Base-by-base conservation (phyloP, 2,888 invertebrate genomes). In the Lasioglossum figueresi region DNA sequence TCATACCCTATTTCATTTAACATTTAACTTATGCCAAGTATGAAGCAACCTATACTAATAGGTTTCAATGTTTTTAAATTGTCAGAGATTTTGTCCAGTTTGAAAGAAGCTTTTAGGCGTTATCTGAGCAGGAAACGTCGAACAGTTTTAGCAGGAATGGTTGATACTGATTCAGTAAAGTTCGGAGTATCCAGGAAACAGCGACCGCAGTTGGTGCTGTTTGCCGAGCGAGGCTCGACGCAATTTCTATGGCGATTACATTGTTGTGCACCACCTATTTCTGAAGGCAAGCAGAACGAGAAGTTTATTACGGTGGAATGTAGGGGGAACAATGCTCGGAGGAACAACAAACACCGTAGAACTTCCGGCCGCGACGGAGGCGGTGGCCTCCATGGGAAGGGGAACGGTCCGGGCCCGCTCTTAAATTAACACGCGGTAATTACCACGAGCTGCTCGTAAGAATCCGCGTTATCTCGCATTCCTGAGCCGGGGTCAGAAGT, bases 381-480 rank as follows among this genome's bases (percentile, higher is more conserved):
- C 71, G 81, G 82, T 75, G 84, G 78, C 79, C 88, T 76, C 52
- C 75, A 88, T 87, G 87, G 82, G 90, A 89, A 88, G 84, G 74
- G 76, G 73, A 70, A 80, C 79, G 63, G 87, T 5, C n/a, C 70
- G 70, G 78, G 83, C 85, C 91, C 84, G 88, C 89, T 92, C 93
- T 90, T 88, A 89, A 93, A 93, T 92, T 91, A 92, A 91, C 90
- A 89, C 88, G 85, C 79, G 70, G 87, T 91, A 92, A 93, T 93
- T 93, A 91, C 88, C 87, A 71, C 34, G 31, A 19, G 40, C 70
- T 77, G 56, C 82, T 84, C 74, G 76, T 83, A 88, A 85, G 74
- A 79, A 86, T 85, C 71, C 71, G 79, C 66, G 88, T 89, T 92
- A 91, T 91, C 90, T 87, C 83, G 85, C 89, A 91, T 93, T 91